Evolutionary conservation across 1,140 invertebrate genomes (phyloP).

Genomic region (Penaeus vannamei): DNA sequence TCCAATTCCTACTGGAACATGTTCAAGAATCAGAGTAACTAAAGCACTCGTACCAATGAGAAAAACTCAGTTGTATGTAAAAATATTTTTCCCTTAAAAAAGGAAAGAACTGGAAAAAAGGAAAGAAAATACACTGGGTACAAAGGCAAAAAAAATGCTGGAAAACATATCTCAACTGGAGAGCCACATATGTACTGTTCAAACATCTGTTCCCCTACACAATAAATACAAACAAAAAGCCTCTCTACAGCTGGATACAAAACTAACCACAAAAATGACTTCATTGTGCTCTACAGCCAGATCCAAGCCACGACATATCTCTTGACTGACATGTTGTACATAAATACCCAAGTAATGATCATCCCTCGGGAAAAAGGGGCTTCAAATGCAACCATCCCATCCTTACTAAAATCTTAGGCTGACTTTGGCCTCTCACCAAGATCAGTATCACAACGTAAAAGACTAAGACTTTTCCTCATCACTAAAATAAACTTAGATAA

Average conservation of each 20-base stretch:
- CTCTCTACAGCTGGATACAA: constrained; percentile 62
- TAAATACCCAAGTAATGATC: constrained; percentile 45
- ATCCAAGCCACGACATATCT: constrained; percentile 21
- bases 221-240: constrained; percentile 65
- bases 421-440: constrained; percentile 60
- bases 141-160: constrained; percentile 36
- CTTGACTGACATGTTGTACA: constrained; percentile 45
- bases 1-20: not conserved
- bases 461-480: constrained; percentile 55
- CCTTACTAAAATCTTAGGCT: constrained; percentile 55
- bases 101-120: constrained; percentile 9
- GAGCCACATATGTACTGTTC: not conserved
- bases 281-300: constrained; percentile 32
- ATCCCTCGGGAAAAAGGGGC: constrained; percentile 36
- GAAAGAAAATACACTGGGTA: constrained; percentile 42
- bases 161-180: constrained; percentile 3
- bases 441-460: constrained; percentile 65
- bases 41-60: constrained; percentile 50
- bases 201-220: not conserved
- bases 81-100: not conserved
- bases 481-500: constrained; percentile 64
- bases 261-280: constrained; percentile 54
- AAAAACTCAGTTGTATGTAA: constrained; percentile 1
- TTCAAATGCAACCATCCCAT: constrained; percentile 22
- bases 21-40: constrained; percentile 36